Evolutionary conservation across 2,888 invertebrate genomes (phyloP), one percentile per base, ranked within the genome.

Genomic region (Congeria kusceri): DNA sequence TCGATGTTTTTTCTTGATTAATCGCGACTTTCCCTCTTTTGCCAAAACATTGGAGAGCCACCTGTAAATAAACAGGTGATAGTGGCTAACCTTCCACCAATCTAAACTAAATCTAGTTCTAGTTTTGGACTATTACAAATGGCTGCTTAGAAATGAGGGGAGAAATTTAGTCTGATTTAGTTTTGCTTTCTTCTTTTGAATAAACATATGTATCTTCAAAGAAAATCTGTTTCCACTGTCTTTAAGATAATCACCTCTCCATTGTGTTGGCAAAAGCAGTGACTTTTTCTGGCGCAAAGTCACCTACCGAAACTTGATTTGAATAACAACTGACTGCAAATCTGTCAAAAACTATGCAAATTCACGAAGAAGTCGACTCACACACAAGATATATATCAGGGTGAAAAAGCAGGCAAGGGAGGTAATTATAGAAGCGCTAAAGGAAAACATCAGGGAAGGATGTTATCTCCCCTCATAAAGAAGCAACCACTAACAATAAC

Each of bases 11-110:
- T 88, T 89, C 76, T 87, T 86, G 83, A 86, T 83, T 70, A 86
- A 66, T 76, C 87, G 87, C 63, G 83, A 85, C 86, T 89, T 89
- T 63, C 79, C 83, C 76, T 89, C 88, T 71, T 88, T 85, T 70
- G 84, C 88, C 84, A 86, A 73, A 63, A 86, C 73, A 72, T 80
- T 85, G 70, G 91, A 78, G 83, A 90, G 86, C 91, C 90, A 89
- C 89, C 91, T 91, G 90, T 80, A 90, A 90, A 59, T 73, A 76
- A 32, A 76, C 76, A 69, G 70, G 76, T n/a, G 20, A 58, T 56
- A 66, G 70, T 62, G 66, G 62, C 62, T 69, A 57, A 23, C 28
- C 70, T 70, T 63, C 39, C 39, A 39, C 39, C 39, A 7, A 39
- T 39, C 39, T 39, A 39, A 3, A 39, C 39, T 39, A 39, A 39